These are phyloP conservation scores for Tenebrio molitor DNA, from an alignment of 1,140 invertebrate genomes.

Conservation along the genomic window DNA sequence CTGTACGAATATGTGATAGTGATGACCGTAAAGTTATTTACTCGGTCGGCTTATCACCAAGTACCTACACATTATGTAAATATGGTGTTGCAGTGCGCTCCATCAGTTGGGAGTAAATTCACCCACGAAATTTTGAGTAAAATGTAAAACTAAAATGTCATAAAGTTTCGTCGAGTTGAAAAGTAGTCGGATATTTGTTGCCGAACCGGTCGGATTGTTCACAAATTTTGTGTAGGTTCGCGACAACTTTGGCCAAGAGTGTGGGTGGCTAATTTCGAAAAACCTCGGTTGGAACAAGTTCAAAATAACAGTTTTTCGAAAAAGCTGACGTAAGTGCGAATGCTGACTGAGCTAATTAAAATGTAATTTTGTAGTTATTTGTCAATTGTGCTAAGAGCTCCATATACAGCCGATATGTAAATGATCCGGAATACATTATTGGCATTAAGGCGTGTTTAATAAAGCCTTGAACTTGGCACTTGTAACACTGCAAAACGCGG, in stretches of 20 bases:
- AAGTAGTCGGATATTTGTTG: slow-evolving; percentile 11
- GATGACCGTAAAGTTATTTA: background rate
- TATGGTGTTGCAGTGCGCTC: background rate
- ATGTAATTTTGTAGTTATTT: too few relatives aligned
- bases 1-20: background rate
- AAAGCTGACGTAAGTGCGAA: background rate
- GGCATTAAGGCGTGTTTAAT: slow-evolving; percentile 26
- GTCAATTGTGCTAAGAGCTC: background rate
- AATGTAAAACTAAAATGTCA: too few relatives aligned
- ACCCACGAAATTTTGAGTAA: too few relatives aligned
- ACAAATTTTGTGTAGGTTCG: background rate
- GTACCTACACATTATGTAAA: background rate
- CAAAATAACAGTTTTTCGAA: background rate
- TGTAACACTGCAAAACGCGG: slow-evolving; percentile 14
- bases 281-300: background rate
- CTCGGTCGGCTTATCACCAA: background rate
- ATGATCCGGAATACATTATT: slow-evolving; percentile 11
- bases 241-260: background rate
- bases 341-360: too few relatives aligned
- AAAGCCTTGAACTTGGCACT: slow-evolving; percentile 30
- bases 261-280: background rate
- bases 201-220: background rate
- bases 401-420: slow-evolving; percentile 9
- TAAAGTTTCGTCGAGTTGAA: too few relatives aligned
- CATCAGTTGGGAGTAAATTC: too few relatives aligned